Evolutionary conservation across 2,888 invertebrate genomes (phyloP).

Genomic region (Scaptomyza polygonia): DNA sequence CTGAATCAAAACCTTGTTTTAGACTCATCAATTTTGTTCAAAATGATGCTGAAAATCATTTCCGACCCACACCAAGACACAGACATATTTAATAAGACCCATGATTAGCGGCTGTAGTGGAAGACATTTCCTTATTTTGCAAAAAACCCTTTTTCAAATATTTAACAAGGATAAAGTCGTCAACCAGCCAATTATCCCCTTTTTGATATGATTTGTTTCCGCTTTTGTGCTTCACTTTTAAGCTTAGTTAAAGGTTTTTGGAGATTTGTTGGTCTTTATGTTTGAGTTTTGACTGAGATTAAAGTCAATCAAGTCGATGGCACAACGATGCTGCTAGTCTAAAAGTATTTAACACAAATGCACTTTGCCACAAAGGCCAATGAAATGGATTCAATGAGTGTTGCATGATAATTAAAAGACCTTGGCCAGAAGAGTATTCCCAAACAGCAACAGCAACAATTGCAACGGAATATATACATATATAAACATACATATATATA

Average conservation of each 20-base stretch:
- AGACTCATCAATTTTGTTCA: too few species aligned
- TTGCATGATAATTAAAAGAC: conserved; percentile 28
- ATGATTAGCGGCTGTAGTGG: conserved; percentile 63
- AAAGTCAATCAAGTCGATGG: conserved; percentile 1
- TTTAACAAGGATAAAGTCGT: too few species aligned
- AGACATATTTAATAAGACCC: conserved; percentile 61
- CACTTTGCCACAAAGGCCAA: conserved; percentile 35
- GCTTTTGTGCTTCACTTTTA: not conserved
- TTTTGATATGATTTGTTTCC: not conserved
- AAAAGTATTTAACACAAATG: conserved; percentile 23
- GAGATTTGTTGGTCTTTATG: too few species aligned
- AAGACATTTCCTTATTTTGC: conserved; percentile 54
- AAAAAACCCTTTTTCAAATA: not conserved
- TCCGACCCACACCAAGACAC: not conserved
- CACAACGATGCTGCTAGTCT: not conserved
- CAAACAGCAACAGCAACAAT: conserved; percentile 14
- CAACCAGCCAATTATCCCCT: not conserved
- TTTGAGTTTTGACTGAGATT: not conserved
- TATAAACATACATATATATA: not conserved
- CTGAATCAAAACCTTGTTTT: too few species aligned
- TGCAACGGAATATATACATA: not conserved
- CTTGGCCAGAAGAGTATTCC: conserved; percentile 49
- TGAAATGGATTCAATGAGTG: conserved; percentile 40
- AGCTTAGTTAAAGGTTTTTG: not conserved
- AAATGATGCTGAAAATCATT: too few species aligned